phyloP scores from a whole-genome alignment of 2,888 invertebrate genomes.

The Eretmocerus hayati region DNA sequence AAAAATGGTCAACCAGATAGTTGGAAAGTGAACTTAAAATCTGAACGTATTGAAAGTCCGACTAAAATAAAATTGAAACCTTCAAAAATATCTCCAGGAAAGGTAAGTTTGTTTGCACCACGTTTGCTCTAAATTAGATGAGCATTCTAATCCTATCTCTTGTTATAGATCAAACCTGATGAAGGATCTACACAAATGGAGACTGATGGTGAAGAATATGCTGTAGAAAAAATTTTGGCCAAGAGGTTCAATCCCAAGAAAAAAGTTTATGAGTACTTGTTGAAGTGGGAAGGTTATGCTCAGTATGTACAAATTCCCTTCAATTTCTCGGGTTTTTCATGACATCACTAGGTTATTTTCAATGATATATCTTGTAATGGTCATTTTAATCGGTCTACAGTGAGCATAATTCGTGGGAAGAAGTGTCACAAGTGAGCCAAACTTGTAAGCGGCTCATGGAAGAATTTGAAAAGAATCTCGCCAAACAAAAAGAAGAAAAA shows the following conservation, averaged over 20 bases:
- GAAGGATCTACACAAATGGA: too few species aligned
- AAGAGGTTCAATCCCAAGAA: constrained; percentile 72
- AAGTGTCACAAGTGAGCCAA: constrained; percentile 54
- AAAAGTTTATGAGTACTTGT: constrained; percentile 72
- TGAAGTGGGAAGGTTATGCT: constrained; percentile 79
- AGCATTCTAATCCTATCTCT: too few species aligned
- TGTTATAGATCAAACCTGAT: too few species aligned
- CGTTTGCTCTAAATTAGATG: too few species aligned
- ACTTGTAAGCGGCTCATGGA: constrained; percentile 71
- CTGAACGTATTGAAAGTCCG: constrained; percentile 30
- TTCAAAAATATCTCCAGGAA: constrained; percentile 36
- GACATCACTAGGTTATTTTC: too few species aligned
- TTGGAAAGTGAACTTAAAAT: constrained; percentile 32
- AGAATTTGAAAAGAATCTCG: constrained; percentile 72
- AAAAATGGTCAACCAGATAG: constrained; percentile 44
- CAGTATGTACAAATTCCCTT: constrained; percentile 53
- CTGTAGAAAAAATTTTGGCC: constrained; percentile 76
- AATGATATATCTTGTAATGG: too few species aligned
- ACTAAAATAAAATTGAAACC: constrained; percentile 36
- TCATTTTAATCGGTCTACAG: too few species aligned
- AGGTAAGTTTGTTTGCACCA: too few species aligned
- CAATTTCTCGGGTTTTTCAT: constrained; percentile 2
- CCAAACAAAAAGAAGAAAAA: constrained; percentile 67
- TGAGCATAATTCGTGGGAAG: constrained; percentile 81
- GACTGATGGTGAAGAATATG: constrained; percentile 55